These are phyloP conservation scores for Stenotaenia linearis DNA, from an alignment of 2,888 invertebrate genomes.

Conservation along the genomic window DNA sequence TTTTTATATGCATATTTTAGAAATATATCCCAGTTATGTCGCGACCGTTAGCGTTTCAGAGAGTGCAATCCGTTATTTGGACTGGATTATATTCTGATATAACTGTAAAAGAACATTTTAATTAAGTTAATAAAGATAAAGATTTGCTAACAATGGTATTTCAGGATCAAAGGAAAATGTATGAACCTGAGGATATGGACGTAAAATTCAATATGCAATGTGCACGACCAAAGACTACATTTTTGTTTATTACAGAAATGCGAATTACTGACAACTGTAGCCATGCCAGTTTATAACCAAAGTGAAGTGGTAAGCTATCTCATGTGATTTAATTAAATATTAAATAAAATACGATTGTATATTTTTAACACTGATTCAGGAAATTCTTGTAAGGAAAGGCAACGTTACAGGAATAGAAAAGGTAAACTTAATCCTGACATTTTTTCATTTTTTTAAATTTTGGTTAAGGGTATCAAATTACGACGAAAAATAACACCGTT, in stretches of 20 bases:
- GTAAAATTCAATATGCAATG: background rate
- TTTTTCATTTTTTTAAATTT: background rate
- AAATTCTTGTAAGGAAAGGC: background rate
- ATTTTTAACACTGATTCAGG: background rate
- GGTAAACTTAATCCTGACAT: background rate
- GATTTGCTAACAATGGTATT: no score
- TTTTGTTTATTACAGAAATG: background rate
- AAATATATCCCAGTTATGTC: conserved; percentile 97
- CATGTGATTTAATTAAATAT: background rate
- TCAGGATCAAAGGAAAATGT: background rate
- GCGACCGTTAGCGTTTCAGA: conserved; percentile 81
- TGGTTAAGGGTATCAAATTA: background rate
- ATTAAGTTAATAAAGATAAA: no score
- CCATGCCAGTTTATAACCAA: background rate
- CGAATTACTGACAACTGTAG: background rate
- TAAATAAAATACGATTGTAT: background rate
- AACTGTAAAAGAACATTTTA: conserved; percentile 59
- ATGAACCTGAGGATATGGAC: background rate
- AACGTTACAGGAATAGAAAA: background rate
- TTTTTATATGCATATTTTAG: conserved; percentile 49
- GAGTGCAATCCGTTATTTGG: conserved; percentile 81
- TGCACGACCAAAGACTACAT: background rate
- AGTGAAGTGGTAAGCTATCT: background rate
- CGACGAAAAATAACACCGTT: no score
- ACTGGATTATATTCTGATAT: conserved; percentile 95